Percentiles rank a stretch among this genome's conserved stretches.
Conservation (phyloP, 35 echinoderm and acorn worm species). For the Eucidaris tribuloides region DNA sequence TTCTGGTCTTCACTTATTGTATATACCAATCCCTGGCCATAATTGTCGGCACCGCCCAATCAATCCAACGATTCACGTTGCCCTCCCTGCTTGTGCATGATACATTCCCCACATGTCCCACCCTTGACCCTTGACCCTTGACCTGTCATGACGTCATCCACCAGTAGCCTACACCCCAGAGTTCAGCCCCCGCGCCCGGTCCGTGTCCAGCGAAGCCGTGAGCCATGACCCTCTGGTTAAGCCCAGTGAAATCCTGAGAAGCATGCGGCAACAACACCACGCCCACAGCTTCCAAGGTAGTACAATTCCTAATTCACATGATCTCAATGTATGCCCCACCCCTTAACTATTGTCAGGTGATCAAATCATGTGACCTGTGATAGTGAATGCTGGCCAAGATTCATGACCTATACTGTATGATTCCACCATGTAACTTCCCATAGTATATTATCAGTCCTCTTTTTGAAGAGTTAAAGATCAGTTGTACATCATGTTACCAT, state of each 20-base stretch:
- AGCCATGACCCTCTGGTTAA: constrained; percentile 1
- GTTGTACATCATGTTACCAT: too few relatives aligned
- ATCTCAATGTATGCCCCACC: neutral
- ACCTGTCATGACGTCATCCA: neutral
- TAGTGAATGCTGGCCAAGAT: neutral
- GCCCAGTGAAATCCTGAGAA: constrained; percentile 3
- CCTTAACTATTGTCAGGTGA: neutral
- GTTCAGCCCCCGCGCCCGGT: constrained; percentile 5
- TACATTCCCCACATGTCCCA: neutral
- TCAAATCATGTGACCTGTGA: neutral
- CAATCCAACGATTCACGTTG: too few relatives aligned
- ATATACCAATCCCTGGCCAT: too few relatives aligned
- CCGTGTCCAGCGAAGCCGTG: constrained; percentile 1
- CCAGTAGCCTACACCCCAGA: constrained; percentile 11
- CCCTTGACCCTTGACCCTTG: neutral
- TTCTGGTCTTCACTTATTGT: too few relatives aligned
- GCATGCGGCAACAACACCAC: neutral
- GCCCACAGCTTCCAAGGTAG: neutral
- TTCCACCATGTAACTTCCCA: neutral
- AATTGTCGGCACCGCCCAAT: too few relatives aligned
- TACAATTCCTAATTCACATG: neutral
- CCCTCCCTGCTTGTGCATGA: too few relatives aligned
- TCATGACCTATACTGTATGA: neutral
- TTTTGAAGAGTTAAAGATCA: constrained; percentile 3
- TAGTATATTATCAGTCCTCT: neutral